A percentile compares a stretch with the other conserved stretches of the same genome.
Conservation (phyloP, 2,888 invertebrate genomes). For the Arctia plantaginis region DNA sequence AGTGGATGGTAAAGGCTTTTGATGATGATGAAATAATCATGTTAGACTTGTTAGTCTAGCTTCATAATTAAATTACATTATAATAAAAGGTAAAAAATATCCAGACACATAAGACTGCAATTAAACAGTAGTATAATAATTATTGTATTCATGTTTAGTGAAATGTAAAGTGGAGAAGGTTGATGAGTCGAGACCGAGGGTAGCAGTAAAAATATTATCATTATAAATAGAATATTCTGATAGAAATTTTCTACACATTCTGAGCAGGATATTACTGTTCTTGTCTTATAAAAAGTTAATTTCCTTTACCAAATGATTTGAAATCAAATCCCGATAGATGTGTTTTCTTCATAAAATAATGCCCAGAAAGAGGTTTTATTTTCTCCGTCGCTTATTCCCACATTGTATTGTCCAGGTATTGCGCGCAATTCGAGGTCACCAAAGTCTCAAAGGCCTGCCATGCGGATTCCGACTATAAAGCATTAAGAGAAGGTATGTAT, state of each 20-base stretch:
- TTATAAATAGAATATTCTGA: not conserved
- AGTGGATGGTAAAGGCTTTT: too few species aligned
- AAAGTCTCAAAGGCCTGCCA: conserved; percentile 94
- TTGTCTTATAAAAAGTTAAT: conserved; percentile 26
- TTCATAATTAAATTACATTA: not conserved
- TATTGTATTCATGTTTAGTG: not conserved
- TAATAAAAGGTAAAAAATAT: not conserved
- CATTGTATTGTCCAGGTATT: conserved; percentile 89
- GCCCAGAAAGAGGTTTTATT: conserved; percentile 33
- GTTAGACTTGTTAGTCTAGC: not conserved
- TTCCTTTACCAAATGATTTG: conserved; percentile 35
- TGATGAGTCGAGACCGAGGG: not conserved
- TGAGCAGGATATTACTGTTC: conserved; percentile 11
- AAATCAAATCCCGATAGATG: conserved; percentile 14
- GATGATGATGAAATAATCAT: too few species aligned
- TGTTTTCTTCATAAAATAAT: conserved; percentile 9
- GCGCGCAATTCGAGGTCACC: conserved; percentile 93
- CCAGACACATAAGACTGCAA: not conserved
- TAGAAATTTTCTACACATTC: not conserved
- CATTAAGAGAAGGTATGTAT: conserved; percentile 90
- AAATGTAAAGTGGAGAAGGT: not conserved
- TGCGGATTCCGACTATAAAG: conserved; percentile 90
- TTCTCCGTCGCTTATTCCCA: conserved; percentile 52
- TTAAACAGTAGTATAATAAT: not conserved
- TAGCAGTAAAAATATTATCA: not conserved